Base-by-base conservation (phyloP, 2,113 vertebrate species). In the Apteryx owenii region DNA sequence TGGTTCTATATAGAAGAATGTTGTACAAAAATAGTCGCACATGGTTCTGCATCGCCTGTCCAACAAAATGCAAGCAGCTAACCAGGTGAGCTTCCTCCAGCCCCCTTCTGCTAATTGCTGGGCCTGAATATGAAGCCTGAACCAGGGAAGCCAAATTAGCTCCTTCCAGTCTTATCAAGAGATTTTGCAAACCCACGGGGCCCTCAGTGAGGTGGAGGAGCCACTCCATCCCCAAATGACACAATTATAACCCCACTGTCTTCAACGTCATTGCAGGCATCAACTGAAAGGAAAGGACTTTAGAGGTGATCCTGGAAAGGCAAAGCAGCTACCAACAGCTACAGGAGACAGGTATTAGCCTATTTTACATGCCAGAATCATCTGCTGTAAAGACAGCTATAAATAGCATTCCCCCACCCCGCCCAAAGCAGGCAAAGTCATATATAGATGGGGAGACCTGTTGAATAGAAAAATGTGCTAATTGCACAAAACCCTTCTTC, bases 221-320 rank as follows among this genome's bases (percentile, higher is more conserved):
- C 64, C 44, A 58, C 85, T 71, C 31, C 44, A 44, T 12, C 65
- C 48, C 28, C 77, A 68, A 36, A 42, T 1, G 18, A 58, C 2
- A 7, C 31, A 56, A 18, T 31, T 23, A 75, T 56, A 76, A 4
- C 9, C 10, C 5, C n/a, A 4, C 0, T 12, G 10, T 19, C 23
- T n/a, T 36, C 44, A 69, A 0, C 1, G 21, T 2, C 44, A 44
- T 17, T 19, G 16, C 73, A 83, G 18, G 5, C 17, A 29, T 0
- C 9, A 36, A n/a, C 12, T 38, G 54, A 80, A 54, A n/a, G 33
- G 51, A 29, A 71, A 71, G 29, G 44, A 31, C 20, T 91, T 54
- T 64, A 19, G 17, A 53, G 58, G 68, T 3, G 36, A 29, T 10
- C 33, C 36, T 64, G 58, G 85, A 88, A 73, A 40, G n/a, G 58